phyloP scores from a whole-genome alignment of 2,113 vertebrate genomes.

The Chaetura pelagica region DNA sequence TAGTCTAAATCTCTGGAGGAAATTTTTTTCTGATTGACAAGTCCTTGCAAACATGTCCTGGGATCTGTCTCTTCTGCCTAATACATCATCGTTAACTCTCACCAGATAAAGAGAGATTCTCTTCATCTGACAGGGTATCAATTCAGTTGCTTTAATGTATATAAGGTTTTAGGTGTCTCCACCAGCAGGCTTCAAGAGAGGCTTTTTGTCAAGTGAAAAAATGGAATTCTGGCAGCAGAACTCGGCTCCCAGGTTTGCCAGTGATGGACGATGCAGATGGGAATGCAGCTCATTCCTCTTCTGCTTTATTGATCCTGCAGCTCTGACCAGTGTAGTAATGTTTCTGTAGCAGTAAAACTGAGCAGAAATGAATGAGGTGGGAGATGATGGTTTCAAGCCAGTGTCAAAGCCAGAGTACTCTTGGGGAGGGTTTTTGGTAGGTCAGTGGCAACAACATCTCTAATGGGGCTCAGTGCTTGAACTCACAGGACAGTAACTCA shows the following conservation, averaged over 20 bases:
- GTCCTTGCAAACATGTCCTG: constrained; percentile 34
- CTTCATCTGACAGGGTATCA: constrained; percentile 49
- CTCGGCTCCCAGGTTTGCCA: constrained; percentile 16
- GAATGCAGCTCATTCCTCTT: neutral
- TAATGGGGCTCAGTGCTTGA: neutral
- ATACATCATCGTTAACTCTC: constrained; percentile 64
- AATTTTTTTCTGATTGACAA: constrained; percentile 48
- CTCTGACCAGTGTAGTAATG: neutral
- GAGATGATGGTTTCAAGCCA: neutral
- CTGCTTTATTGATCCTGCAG: constrained; percentile 34
- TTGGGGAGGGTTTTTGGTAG: neutral
- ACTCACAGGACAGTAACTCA: neutral
- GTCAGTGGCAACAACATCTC: neutral
- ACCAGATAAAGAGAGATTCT: constrained; percentile 45
- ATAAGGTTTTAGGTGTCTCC: constrained; percentile 17
- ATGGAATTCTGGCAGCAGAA: constrained; percentile 19
- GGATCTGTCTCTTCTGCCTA: constrained; percentile 42
- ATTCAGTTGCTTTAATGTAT: constrained; percentile 48
- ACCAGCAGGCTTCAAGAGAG: neutral
- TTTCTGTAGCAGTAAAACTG: neutral
- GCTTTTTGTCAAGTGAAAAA: constrained; percentile 60
- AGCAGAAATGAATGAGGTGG: neutral
- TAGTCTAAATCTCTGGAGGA: constrained; percentile 10
- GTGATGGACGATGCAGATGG: constrained; percentile 56
- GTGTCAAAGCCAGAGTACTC: neutral